Evolutionary conservation across 2,797 vertebrate genomes (phyloP).

Genomic region (Chlorospingus semifuscus): DNA sequence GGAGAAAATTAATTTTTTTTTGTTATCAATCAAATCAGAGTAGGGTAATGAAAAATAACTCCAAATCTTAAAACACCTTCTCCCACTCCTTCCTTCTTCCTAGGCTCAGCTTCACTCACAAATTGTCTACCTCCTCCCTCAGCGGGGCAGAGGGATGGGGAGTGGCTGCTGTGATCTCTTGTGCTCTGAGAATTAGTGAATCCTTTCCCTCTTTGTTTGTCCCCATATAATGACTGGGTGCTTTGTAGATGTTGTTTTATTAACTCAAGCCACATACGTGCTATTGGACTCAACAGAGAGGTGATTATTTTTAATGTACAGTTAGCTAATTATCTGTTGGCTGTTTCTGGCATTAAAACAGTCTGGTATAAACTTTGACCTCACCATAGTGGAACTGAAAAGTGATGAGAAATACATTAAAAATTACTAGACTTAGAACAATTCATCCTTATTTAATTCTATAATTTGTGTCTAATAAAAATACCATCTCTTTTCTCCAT

Average conservation of each 20-base stretch:
- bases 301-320: neutral
- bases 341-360: neutral
- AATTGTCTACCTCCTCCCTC: neutral
- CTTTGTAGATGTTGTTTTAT: fast-evolving
- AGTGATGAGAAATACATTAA: neutral
- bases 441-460: neutral
- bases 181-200: neutral
- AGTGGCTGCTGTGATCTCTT: neutral
- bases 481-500: neutral
- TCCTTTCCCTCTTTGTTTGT: neutral
- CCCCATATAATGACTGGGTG: neutral
- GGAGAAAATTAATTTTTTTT: neutral
- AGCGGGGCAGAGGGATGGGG: neutral
- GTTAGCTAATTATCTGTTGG: neutral
- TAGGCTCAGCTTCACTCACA: neutral
- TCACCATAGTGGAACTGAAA: neutral
- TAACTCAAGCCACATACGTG: neutral
- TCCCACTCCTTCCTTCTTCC: neutral
- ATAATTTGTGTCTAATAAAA: neutral
- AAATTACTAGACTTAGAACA: neutral
- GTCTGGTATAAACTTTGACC: neutral
- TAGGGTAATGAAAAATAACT: neutral
- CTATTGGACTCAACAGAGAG: neutral
- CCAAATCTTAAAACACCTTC: neutral
- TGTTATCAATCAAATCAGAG: neutral